Base-by-base conservation (phyloP, 2,888 invertebrate species). In the Epsilonema sp. region DNA sequence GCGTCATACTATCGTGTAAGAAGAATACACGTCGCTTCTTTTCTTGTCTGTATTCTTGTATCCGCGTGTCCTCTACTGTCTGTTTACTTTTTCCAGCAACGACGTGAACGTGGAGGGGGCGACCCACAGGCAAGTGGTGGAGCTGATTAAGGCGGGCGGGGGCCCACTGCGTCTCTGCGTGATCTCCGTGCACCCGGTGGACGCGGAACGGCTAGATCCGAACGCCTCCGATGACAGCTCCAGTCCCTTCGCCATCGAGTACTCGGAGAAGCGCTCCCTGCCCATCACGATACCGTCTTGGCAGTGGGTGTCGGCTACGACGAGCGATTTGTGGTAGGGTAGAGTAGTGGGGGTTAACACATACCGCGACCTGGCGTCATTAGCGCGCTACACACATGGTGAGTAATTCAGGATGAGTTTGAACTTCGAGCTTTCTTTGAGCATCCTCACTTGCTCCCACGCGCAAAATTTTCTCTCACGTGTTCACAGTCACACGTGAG, bases 61-160 rank as follows among this genome's bases (percentile, higher is more conserved):
- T n/a, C n/a, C n/a, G n/a, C n/a, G 31, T 31, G 8, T 31, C 31
- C 31, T 31, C 16, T 31, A 11, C 31, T 31, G 31, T 16, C 8
- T 11, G 31, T 31, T 8, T 11, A 11, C 8, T 16, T 2, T 76
- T 76, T 76, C n/a, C 73, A 90, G 94, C 55, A 97, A 97, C 75
- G 83, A 83, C 56, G 82, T 84, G 52, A 90, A 84, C 71, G 97
- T 97, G 16, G 97, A 97, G 73, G 97, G 97, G 44, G 81, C 94
- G n/a, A 94, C 94, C 37, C 97, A 97, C 71, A 86, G 92, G 63
- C 92, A 94, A 72, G 97, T 97, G 52, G 97, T 97, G 40, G 97
- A 99, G 71, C 76, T 94, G 57, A 97, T 97, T 61, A 94, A 94
- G 69, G 90, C 92, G 16, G 94, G 97, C 2, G 94, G 94, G 20